phyloP scores from a whole-genome alignment of 2,797 vertebrate genomes.

The Tiaroga cobitis region DNA sequence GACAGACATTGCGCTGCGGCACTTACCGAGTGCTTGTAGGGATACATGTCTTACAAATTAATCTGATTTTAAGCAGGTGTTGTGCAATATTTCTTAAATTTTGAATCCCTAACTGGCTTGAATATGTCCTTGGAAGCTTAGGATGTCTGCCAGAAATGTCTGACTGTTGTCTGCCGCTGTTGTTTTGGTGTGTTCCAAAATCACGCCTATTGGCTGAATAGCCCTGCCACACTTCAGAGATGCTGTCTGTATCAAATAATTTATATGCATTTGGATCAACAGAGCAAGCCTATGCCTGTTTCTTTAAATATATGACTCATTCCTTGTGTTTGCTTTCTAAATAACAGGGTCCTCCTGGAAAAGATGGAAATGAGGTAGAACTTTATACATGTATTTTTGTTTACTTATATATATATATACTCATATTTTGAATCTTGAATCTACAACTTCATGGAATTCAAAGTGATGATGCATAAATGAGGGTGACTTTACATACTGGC shows the following conservation, averaged over 20 bases:
- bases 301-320: not conserved
- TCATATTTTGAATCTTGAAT: not conserved
- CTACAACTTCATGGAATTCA: constrained; percentile 25
- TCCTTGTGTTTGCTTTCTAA: constrained; percentile 7
- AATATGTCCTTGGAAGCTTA: not conserved
- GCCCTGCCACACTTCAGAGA: not conserved
- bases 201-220: not conserved
- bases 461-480: not conserved
- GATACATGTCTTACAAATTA: not conserved
- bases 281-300: constrained; percentile 31
- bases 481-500: not conserved
- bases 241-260: not conserved
- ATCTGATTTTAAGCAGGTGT: not conserved
- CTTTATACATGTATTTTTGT: not conserved
- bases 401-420: not conserved
- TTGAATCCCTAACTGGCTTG: not conserved
- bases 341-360: constrained; percentile 83
- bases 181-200: constrained; percentile 16
- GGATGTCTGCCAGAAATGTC: not conserved
- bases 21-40: not conserved
- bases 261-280: not conserved
- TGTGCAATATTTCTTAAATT: not conserved
- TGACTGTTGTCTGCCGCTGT: constrained; percentile 12
- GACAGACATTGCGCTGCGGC: not conserved
- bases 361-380: constrained; percentile 84